Evolutionary conservation across 2,888 invertebrate species (phyloP), one percentile per base, ranked within the genome.

Genomic region (Nephrocerus scutellatus): DNA sequence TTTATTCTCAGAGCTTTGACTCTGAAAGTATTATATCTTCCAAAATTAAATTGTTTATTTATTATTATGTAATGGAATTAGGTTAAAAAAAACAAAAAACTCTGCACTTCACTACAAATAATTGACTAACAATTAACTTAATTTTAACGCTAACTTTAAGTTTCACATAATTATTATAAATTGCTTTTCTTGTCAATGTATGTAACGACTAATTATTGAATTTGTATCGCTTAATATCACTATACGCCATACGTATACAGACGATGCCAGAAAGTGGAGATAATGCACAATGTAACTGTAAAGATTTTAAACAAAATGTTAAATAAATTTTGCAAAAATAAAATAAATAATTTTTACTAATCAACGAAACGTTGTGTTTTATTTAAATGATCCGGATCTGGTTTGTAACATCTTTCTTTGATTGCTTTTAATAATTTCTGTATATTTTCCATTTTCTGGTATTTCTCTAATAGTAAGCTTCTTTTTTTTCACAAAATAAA

Each of bases 361-460:
- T n/a, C 41, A 41, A n/a, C n/a, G 46, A 45, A 50, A 53, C n/a
- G n/a, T 44, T 49, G 54, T 36, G 50, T 48, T 46, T 52, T 51
- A 50, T 47, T 53, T 49, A n/a, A n/a, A n/a, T n/a, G n/a, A n/a
- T n/a, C n/a, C n/a, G n/a, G n/a, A n/a, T n/a, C n/a, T n/a, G n/a
- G n/a, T n/a, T n/a, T n/a, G n/a, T n/a, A n/a, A n/a, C n/a, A n/a
- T n/a, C n/a, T n/a, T n/a, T n/a, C n/a, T n/a, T n/a, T n/a, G n/a
- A n/a, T n/a, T n/a, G n/a, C n/a, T n/a, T n/a, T n/a, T n/a, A n/a
- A n/a, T n/a, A n/a, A n/a, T n/a, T n/a, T 35, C 28, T 41, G 37
- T 42, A 43, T 57, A 52, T 54, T 56, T 59, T 50, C 56, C 60
- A 60, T 60, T 60, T 60, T 61, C 59, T 61, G 60, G 60, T 60